Evolutionary conservation across 2,113 vertebrate species (phyloP).

Genomic region (Aspiorhynchus laticeps): DNA sequence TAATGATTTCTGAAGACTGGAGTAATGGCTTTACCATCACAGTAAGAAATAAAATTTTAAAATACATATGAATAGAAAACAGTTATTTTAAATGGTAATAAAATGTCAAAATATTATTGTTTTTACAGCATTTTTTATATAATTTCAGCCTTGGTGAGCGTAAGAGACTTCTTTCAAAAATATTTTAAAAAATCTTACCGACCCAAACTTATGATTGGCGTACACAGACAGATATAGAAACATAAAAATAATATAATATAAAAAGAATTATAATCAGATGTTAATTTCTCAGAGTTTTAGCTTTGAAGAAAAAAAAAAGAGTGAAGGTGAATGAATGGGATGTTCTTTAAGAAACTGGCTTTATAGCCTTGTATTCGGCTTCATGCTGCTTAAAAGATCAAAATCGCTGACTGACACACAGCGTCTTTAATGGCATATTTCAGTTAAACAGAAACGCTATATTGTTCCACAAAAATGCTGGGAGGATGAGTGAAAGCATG

Average conservation of each 20-base stretch:
- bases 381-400: not conserved
- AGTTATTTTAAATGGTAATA: not conserved
- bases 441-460: constrained; percentile 2
- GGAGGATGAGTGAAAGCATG: not conserved
- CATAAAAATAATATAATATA: not conserved
- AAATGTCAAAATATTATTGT: not conserved
- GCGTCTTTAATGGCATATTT: not conserved
- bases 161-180: not conserved
- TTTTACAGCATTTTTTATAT: not conserved
- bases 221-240: not conserved
- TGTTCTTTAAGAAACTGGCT: not conserved
- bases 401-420: not conserved
- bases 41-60: not conserved
- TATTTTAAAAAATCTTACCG: no score
- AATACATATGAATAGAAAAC: not conserved
- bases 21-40: not conserved
- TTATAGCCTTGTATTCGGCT: not conserved
- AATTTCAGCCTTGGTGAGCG: not conserved
- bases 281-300: not conserved
- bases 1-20: not conserved
- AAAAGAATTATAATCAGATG: not conserved
- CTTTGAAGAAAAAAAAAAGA: not conserved
- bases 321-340: not conserved
- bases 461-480: constrained; percentile 4
- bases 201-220: not conserved